phyloP scores from a whole-genome alignment of 2,113 vertebrate species.

The Eira barbara region DNA sequence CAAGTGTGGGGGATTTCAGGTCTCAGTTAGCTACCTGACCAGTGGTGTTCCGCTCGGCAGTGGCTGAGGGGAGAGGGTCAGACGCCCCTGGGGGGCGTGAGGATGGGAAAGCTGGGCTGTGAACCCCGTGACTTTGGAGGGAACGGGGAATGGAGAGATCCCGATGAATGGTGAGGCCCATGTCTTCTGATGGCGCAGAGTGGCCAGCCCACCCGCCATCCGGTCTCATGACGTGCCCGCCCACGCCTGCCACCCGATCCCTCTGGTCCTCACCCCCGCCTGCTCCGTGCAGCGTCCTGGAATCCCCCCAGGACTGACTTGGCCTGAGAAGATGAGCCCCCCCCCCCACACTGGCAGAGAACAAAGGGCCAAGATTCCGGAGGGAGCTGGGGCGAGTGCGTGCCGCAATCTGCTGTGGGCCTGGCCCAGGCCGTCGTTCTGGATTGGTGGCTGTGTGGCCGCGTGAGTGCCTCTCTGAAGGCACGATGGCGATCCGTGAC shows the following conservation, averaged over 20 bases:
- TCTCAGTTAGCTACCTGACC: fast-evolving
- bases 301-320: fast-evolving
- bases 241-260: not conserved
- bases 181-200: fast-evolving
- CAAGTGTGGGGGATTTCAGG: not conserved
- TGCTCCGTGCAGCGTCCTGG: fast-evolving
- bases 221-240: not conserved
- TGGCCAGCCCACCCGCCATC: not conserved
- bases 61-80: not conserved
- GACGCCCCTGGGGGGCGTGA: too few species aligned
- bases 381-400: not conserved
- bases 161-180: not conserved
- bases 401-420: not conserved
- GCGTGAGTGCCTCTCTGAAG: fast-evolving
- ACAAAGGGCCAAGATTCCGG: fast-evolving
- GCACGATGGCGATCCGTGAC: fast-evolving
- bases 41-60: fast-evolving
- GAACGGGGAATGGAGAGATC: not conserved
- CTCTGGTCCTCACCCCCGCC: not conserved
- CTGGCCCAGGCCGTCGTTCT: fast-evolving
- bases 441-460: not conserved
- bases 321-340: not conserved
- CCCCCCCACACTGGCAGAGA: fast-evolving
- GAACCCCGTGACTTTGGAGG: not conserved
- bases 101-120: not conserved